Conservation (phyloP, 2,797 vertebrate species). For the Sebastes steindachneri region DNA sequence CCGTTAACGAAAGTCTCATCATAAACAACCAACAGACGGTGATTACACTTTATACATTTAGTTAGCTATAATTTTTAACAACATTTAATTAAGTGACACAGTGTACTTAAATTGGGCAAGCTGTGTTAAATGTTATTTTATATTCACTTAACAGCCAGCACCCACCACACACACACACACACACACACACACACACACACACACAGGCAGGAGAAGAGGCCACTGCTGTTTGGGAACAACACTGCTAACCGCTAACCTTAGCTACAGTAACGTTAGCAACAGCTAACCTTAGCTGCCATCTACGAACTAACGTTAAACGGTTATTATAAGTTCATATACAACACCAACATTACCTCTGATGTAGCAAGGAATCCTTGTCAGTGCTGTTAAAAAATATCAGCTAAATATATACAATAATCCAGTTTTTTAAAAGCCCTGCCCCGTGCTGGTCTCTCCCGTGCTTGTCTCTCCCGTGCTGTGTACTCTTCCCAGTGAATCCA, state of each 20-base stretch:
- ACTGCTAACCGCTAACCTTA: background rate
- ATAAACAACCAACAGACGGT: background rate
- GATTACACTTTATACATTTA: background rate
- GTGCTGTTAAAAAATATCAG: background rate
- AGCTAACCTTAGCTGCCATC: background rate
- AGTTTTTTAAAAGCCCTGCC: background rate
- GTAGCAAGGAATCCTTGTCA: background rate
- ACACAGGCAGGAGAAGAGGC: constrained; percentile 21
- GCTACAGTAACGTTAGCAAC: background rate
- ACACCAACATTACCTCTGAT: constrained; percentile 48
- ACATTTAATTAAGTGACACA: background rate
- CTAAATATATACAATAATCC: background rate
- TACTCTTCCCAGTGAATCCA: constrained; percentile 32
- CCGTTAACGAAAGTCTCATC: background rate
- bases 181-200: background rate
- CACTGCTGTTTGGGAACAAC: constrained; percentile 54
- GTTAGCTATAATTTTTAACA: fast-evolving
- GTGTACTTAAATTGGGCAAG: background rate
- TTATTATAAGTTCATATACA: background rate
- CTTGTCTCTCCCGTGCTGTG: background rate
- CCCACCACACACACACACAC: background rate
- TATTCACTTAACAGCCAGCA: background rate
- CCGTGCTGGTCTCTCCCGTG: background rate
- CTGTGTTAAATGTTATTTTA: background rate
- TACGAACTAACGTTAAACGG: background rate